A percentile compares a stretch with the other conserved stretches of the same genome.
Evolutionary conservation across 2,797 vertebrate genomes (phyloP).

Genomic region (Eospalax fontanierii): DNA sequence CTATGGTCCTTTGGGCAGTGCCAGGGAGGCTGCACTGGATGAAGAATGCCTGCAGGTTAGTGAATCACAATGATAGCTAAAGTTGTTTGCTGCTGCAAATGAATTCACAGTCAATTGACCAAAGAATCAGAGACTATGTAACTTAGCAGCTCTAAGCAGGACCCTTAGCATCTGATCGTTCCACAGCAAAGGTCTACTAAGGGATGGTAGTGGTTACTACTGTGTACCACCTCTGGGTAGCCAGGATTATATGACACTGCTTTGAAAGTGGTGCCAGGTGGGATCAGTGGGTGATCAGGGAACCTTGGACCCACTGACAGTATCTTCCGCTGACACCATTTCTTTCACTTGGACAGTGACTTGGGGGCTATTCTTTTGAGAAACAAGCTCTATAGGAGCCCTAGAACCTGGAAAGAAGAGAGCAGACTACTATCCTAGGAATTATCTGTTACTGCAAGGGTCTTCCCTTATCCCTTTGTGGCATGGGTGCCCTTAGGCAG

Average conservation of each 20-base stretch:
- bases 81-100: background rate
- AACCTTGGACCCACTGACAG: background rate
- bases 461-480: background rate
- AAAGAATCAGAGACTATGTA: background rate
- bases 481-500: background rate
- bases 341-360: background rate
- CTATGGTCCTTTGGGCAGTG: background rate
- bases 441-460: background rate
- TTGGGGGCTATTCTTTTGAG: background rate
- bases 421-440: background rate
- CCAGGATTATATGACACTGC: background rate
- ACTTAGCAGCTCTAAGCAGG: background rate
- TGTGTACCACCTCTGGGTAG: background rate
- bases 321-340: background rate
- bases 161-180: background rate
- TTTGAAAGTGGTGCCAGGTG: background rate
- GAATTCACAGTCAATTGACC: background rate
- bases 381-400: background rate
- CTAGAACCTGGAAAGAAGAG: background rate
- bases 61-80: background rate
- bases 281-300: background rate
- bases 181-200: background rate
- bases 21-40: background rate
- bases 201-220: background rate
- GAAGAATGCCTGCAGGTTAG: background rate